Base-by-base conservation (phyloP, 1,140 invertebrate species). In the Ganaspis sp. region DNA sequence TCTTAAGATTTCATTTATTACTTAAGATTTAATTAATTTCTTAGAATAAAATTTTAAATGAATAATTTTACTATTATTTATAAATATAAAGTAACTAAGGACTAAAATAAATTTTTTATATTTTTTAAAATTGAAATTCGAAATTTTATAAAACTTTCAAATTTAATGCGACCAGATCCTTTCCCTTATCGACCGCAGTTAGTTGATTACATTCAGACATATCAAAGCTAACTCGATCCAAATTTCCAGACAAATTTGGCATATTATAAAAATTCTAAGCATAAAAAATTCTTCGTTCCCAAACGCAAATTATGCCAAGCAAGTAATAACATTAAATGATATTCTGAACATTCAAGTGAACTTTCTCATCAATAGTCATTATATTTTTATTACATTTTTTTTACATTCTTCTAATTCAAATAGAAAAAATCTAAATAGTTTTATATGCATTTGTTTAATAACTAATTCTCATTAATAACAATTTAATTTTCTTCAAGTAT, bases 91-190 rank as follows among this genome's bases (percentile, higher is more conserved):
- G n/a, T n/a, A n/a, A n/a, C n/a, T n/a, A n/a, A n/a, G n/a, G n/a
- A n/a, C n/a, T n/a, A n/a, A n/a, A n/a, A n/a, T n/a, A n/a, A 26
- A 12, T 26, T 26, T 29, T 26, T 26, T 11, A 9, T 58, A 26
- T 58, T 29, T 58, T 15, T 15, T 21, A 19, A 26, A 58, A 58
- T 26, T 21, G 21, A 58, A 58, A 29, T 58, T 58, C 21, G 9
- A 15, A 64, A 49, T 49, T 49, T 49, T n/a, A 17, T 34, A 34
- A 34, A 34, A 34, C 15, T 17, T n/a, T 49, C 17, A 11, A 29
- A 26, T 64, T 64, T n/a, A 34, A 1, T 64, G 58, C 58, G 23
- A 64, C 58, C 5, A 64, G 23, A 26, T 64, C 58, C 58, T 64
- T 64, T 64, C 58, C 58, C 26, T 64, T 11, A 64, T 29, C 23